Evolutionary conservation across 2,888 invertebrate species (phyloP), one percentile per base, ranked within the genome.

Genomic region (Dicranocentrus wangi): DNA sequence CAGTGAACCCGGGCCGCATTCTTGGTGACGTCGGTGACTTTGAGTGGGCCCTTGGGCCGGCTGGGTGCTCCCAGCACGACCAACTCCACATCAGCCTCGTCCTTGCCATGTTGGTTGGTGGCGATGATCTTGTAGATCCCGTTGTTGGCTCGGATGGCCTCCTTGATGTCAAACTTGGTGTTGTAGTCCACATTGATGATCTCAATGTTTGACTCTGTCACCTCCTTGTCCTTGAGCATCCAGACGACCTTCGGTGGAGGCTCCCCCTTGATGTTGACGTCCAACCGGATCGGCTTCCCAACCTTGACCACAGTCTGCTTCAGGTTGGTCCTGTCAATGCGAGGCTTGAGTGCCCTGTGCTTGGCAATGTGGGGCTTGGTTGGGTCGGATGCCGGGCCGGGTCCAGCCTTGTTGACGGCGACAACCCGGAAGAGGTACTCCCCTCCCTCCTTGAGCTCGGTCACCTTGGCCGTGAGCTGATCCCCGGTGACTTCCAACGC

Each of bases 291-390:
- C 0, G 93, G 92, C 89, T 98, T 97, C 43, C 98, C 98, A 83
- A 96, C 95, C 86, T 97, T 94, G 15, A 98, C 93, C 13, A 94
- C 93, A 60, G 96, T 91, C 61, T 95, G 93, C 89, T 98, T 96
- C 85, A 98, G 90, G 89, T 97, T 97, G 1, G 97, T 96, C 86
- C 98, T 93, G 90, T 98, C 97, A 89, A 99, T 99, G 88, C 96
- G 94, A 51, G 99, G 99, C 90, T 98, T 98, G 89, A 98, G 90
- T 87, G 95, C 91, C 90, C 94, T 94, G 88, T 95, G 94, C 88
- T 95, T 95, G 87, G 95, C 94, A 66, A 94, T 93, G 87, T 96
- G 96, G 91, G 94, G 93, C 89, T 94, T 93, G 68, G 96, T 95
- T 0, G 97, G 93, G 87, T 97, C 97, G 0, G 96, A 97, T 1